Conservation (phyloP, 92 coral and sea anemone species). For the Umimayanthus chanpuru region DNA sequence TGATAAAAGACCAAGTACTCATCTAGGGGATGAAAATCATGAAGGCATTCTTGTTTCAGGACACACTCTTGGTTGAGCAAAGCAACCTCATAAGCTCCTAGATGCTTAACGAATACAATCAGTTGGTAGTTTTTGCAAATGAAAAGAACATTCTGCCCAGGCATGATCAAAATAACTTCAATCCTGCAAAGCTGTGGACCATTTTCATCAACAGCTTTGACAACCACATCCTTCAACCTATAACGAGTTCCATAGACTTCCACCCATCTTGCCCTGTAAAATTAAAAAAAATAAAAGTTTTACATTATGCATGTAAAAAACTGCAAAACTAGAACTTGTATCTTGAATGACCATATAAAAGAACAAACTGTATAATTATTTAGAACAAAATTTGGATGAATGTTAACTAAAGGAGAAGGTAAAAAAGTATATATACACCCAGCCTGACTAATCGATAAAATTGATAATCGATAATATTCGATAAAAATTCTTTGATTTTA, state of each 20-base stretch:
- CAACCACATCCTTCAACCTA: too few species aligned
- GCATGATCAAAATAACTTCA: neutral
- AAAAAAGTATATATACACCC: too few species aligned
- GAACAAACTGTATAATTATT: too few species aligned
- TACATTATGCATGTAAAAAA: neutral
- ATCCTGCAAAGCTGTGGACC: constrained; percentile 7
- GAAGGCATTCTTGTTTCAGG: neutral
- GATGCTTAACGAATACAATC: neutral
- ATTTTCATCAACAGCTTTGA: neutral
- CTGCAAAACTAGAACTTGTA: neutral
- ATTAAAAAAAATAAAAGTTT: neutral
- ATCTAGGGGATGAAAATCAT: neutral
- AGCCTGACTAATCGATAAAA: too few species aligned
- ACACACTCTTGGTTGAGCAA: constrained; percentile 16
- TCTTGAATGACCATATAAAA: too few species aligned
- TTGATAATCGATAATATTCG: too few species aligned
- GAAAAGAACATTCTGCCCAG: constrained; percentile 6
- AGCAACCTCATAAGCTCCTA: constrained; percentile 8
- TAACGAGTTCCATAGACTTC: constrained; percentile 12
- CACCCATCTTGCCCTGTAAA: constrained; percentile 3
- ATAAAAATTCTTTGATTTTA: too few species aligned
- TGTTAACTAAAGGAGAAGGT: too few species aligned
- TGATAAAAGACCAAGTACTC: constrained; percentile 1
- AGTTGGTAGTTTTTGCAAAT: constrained; percentile 2
- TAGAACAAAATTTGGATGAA: too few species aligned